phyloP scores from a whole-genome alignment of 2,888 invertebrate species.

The Cyaniris semiargus region DNA sequence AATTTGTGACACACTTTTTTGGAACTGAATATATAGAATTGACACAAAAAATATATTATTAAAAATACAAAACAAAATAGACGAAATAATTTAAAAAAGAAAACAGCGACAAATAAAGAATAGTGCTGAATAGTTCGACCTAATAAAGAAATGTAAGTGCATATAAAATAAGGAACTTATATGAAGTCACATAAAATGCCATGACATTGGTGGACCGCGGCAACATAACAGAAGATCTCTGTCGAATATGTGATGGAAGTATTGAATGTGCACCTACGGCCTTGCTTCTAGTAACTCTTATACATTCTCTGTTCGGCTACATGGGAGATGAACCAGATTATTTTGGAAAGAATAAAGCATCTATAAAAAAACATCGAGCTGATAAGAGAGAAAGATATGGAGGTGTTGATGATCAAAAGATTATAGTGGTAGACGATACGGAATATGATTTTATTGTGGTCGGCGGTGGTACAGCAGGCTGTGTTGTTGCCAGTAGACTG shows the following conservation, averaged over 20 bases:
- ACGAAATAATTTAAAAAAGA: not conserved
- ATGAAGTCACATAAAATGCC: constrained; percentile 52
- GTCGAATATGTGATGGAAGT: constrained; percentile 70
- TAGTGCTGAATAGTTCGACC: too few species aligned
- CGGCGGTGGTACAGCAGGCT: constrained; percentile 72
- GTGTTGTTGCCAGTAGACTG: constrained; percentile 68
- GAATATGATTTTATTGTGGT: constrained; percentile 69
- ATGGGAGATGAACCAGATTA: constrained; percentile 66
- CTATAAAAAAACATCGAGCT: not conserved
- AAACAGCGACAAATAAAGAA: not conserved
- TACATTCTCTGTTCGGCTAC: constrained; percentile 69
- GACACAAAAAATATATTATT: not conserved
- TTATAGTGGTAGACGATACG: constrained; percentile 17
- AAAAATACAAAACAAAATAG: not conserved
- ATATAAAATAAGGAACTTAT: not conserved
- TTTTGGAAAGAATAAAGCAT: constrained; percentile 51
- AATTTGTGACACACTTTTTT: not conserved
- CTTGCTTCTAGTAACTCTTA: constrained; percentile 66
- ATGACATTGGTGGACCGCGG: constrained; percentile 55
- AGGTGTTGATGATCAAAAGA: not conserved
- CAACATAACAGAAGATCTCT: constrained; percentile 68
- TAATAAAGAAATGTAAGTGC: too few species aligned
- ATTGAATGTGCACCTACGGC: constrained; percentile 74
- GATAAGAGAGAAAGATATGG: not conserved
- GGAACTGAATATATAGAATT: not conserved